These are phyloP conservation scores for Rallus limicola DNA, from an alignment of 2,113 vertebrate species.

Conservation along the genomic window DNA sequence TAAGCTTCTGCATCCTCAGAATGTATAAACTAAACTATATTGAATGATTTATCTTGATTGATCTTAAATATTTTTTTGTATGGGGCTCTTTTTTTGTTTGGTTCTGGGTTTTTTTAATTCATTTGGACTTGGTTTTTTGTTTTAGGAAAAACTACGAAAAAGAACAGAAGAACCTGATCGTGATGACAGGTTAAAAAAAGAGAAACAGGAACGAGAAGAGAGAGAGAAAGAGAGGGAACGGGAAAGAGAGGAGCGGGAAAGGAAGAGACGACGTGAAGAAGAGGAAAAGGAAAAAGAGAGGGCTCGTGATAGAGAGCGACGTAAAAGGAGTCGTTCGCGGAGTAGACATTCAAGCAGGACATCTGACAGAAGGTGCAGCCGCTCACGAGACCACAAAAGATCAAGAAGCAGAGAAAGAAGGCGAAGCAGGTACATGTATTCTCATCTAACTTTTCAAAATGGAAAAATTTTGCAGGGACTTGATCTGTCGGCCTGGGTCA, in stretches of 20 bases:
- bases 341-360: slow-evolving; percentile 92
- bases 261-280: slow-evolving; percentile 82
- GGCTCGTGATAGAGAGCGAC: slow-evolving; percentile 85
- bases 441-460: neutral
- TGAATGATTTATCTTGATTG: neutral
- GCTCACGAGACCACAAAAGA: slow-evolving; percentile 91
- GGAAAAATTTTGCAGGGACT: neutral
- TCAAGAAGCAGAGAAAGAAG: slow-evolving; percentile 94
- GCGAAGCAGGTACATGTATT: slow-evolving; percentile 85
- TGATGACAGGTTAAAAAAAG: slow-evolving; percentile 86
- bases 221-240: slow-evolving; percentile 84
- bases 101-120: no score
- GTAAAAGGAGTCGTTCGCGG: slow-evolving; percentile 91
- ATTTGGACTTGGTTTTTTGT: neutral
- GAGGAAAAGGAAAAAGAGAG: slow-evolving; percentile 84
- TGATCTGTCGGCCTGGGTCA: neutral
- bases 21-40: neutral
- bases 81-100: no score
- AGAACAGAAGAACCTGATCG: slow-evolving; percentile 90
- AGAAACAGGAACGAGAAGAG: slow-evolving; percentile 82
- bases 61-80: neutral
- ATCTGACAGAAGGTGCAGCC: slow-evolving; percentile 91
- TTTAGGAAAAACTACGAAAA: slow-evolving; percentile 83
- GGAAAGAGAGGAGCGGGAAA: slow-evolving; percentile 86
- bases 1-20: neutral